Evolutionary conservation across 2,113 vertebrate species (phyloP).

Genomic region (Boleophthalmus pectinirostris): DNA sequence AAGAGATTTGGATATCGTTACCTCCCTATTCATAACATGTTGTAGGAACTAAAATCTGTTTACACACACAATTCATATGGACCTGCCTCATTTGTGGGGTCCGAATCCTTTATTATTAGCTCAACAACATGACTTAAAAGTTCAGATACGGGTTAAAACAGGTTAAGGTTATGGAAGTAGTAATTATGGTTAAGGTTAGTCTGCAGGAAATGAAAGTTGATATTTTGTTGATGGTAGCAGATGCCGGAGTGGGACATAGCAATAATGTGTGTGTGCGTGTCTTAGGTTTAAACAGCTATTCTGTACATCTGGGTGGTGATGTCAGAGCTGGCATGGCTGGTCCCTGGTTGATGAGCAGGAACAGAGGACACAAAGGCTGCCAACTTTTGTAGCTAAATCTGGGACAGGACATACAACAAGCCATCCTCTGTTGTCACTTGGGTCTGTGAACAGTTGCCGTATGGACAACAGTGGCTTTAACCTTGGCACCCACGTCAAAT

Average conservation of each 20-base stretch:
- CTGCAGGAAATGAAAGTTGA: constrained; percentile 14
- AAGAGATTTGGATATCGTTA: too few species aligned
- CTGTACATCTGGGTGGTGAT: constrained; percentile 47
- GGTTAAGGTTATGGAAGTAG: too few species aligned
- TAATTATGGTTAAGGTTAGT: too few species aligned
- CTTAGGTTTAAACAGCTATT: constrained; percentile 59
- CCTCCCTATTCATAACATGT: too few species aligned
- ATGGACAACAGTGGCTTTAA: constrained; percentile 66
- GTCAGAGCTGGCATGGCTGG: constrained; percentile 52
- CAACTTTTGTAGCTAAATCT: constrained; percentile 55
- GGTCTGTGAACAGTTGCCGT: constrained; percentile 68
- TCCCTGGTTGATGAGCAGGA: constrained; percentile 60
- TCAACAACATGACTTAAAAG: too few species aligned
- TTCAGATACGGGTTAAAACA: too few species aligned
- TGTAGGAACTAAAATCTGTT: too few species aligned
- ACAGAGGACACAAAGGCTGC: constrained; percentile 52
- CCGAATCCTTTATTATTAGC: too few species aligned
- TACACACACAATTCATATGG: too few species aligned
- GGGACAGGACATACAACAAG: constrained; percentile 36
- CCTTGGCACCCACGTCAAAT: constrained; percentile 58
- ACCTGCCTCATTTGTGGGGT: too few species aligned
- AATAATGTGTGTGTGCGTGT: constrained; percentile 22
- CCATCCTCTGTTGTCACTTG: constrained; percentile 56
- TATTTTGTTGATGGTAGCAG: constrained; percentile 29
- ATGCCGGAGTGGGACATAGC: constrained; percentile 12